phyloP scores from a whole-genome alignment of 2,888 invertebrate genomes.

The Drosophila hamatofila region DNA sequence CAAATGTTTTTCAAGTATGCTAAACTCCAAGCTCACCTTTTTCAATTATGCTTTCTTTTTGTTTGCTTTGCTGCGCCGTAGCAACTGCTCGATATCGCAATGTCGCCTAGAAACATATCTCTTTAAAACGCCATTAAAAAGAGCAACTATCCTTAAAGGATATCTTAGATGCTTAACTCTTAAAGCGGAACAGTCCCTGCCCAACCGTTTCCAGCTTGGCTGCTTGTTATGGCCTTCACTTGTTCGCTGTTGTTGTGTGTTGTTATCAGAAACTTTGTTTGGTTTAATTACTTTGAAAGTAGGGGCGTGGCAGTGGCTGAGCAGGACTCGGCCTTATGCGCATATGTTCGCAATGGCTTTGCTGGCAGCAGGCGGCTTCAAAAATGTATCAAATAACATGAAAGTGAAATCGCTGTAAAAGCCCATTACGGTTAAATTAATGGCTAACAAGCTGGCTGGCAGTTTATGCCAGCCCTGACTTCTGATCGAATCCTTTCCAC shows the following conservation, averaged over 20 bases:
- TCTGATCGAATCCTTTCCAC: constrained; percentile 49
- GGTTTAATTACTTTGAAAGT: constrained; percentile 66
- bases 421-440: constrained; percentile 74
- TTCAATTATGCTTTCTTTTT: not conserved
- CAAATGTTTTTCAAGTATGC: not conserved
- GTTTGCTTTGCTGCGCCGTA: not conserved
- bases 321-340: constrained; percentile 51
- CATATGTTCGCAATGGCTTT: constrained; percentile 72
- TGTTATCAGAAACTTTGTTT: constrained; percentile 70
- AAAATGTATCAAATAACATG: constrained; percentile 75
- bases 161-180: constrained; percentile 18
- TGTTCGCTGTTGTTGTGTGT: constrained; percentile 35
- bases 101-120: constrained; percentile 2
- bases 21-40: not conserved
- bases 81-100: not conserved
- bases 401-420: constrained; percentile 71
- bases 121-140: not conserved
- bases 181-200: constrained; percentile 3
- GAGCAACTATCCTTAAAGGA: constrained; percentile 15
- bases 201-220: constrained; percentile 38
- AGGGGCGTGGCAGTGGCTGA: constrained; percentile 50
- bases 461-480: constrained; percentile 11
- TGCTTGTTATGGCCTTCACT: constrained; percentile 55
- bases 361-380: constrained; percentile 37
- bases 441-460: constrained; percentile 52